Conservation (phyloP, 2,888 invertebrate species). For the Ceratothoa steindachneri region DNA sequence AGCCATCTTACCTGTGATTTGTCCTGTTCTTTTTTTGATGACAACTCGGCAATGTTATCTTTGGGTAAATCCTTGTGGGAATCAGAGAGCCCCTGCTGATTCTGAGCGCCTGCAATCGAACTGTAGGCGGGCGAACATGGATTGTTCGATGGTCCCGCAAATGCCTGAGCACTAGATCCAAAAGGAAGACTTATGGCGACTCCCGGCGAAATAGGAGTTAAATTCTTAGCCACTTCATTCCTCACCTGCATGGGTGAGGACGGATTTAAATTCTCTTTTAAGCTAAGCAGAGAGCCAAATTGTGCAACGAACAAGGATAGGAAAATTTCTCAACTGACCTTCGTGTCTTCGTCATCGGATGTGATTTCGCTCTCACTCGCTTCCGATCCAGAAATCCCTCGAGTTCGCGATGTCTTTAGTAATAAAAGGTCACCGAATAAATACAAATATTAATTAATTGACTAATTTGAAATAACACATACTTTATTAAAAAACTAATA, state of each 20-base stretch:
- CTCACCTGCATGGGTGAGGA: not conserved
- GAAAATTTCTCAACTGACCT: no score
- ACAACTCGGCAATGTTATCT: not conserved
- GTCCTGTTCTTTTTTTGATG: not conserved
- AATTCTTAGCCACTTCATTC: not conserved
- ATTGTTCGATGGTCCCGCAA: not conserved
- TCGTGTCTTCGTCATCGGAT: conserved; percentile 39
- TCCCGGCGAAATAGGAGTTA: not conserved
- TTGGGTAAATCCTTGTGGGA: not conserved
- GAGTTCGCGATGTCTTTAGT: no score
- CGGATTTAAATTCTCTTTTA: no score
- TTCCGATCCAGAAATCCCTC: conserved; percentile 32
- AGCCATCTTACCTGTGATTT: not conserved
- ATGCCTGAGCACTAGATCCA: not conserved
- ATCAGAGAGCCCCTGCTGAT: not conserved
- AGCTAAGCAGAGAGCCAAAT: no score
- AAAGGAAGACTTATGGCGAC: not conserved
- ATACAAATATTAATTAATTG: no score
- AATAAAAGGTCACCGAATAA: no score
- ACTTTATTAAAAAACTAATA: no score
- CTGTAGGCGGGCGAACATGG: not conserved
- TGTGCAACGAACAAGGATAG: no score
- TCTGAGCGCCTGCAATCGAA: not conserved
- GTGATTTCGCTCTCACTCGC: conserved; percentile 41
- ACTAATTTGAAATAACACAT: no score